A percentile compares a stretch with the other conserved stretches of the same genome.
Evolutionary conservation across 2,797 vertebrate species (phyloP).

Genomic region (Clangula hyemalis): DNA sequence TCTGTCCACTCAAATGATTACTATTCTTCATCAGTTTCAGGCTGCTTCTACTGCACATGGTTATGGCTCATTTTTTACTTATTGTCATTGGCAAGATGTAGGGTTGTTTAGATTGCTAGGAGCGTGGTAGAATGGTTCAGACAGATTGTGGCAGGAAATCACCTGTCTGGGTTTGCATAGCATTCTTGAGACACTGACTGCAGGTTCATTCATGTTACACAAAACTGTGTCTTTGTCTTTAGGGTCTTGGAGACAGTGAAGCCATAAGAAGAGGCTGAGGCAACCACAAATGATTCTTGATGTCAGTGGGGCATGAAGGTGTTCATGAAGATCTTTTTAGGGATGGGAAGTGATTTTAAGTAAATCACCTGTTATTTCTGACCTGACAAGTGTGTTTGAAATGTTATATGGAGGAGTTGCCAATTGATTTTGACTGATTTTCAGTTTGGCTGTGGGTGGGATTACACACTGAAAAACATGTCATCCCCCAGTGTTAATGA

Average conservation of each 20-base stretch:
- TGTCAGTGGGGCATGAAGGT: not conserved
- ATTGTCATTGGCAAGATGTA: not conserved
- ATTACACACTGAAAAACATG: not conserved
- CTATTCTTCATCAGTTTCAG: not conserved
- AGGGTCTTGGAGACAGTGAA: not conserved
- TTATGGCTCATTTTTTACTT: not conserved
- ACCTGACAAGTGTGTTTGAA: not conserved
- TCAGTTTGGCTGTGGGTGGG: not conserved
- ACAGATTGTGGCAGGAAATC: not conserved
- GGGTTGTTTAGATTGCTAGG: not conserved
- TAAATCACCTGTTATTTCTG: constrained; percentile 7
- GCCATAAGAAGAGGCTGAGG: not conserved
- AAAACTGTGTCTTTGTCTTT: not conserved
- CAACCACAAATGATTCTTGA: not conserved
- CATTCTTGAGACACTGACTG: not conserved
- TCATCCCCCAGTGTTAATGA: not conserved
- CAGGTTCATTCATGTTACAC: not conserved
- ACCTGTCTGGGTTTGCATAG: not conserved
- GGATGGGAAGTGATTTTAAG: not conserved
- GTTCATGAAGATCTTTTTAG: not conserved
- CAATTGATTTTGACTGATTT: not conserved
- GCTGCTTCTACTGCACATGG: not conserved
- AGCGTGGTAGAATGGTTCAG: not conserved
- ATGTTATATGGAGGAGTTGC: not conserved
- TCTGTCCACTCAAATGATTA: not conserved